Conservation (phyloP, 2,888 invertebrate species). For the Drosophila multiciliata region DNA sequence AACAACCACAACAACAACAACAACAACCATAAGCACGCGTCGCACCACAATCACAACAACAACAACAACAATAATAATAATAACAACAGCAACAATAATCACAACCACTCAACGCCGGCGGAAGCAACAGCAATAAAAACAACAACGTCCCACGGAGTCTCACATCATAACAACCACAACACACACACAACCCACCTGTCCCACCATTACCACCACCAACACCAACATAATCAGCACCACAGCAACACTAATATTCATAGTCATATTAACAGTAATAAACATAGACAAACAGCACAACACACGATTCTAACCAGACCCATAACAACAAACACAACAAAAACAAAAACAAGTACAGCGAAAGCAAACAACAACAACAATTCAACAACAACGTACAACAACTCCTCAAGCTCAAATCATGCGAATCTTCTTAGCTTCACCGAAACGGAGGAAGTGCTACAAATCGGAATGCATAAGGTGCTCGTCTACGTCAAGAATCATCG, state of each 20-base stretch:
- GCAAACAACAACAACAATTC: conserved; percentile 60
- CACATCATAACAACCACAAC: conserved; percentile 45
- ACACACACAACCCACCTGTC: conserved; percentile 38
- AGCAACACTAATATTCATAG: conserved; percentile 30
- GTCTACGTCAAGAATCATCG: conserved; percentile 94
- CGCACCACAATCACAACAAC: conserved; percentile 61
- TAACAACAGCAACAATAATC: conserved; percentile 54
- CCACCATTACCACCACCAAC: conserved; percentile 30
- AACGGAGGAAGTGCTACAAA: conserved; percentile 93
- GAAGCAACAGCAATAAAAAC: conserved; percentile 44
- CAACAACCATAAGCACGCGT: conserved; percentile 56
- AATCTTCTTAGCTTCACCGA: conserved; percentile 89
- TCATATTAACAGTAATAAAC: conserved; percentile 66
- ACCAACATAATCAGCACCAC: conserved; percentile 23
- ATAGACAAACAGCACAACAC: conserved; percentile 39
- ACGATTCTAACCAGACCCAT: conserved; percentile 36
- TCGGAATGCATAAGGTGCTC: conserved; percentile 96
- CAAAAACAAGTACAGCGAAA: conserved; percentile 45
- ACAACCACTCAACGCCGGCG: conserved; percentile 58
- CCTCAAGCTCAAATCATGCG: conserved; percentile 83
- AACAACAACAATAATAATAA: conserved; percentile 47
- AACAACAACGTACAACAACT: conserved; percentile 78
- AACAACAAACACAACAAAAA: conserved; percentile 35
- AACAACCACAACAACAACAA: conserved; percentile 54
- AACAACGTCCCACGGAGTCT: conserved; percentile 65